Base-by-base conservation (phyloP, 2,113 vertebrate genomes). In the Psilopsiagon aymara region DNA sequence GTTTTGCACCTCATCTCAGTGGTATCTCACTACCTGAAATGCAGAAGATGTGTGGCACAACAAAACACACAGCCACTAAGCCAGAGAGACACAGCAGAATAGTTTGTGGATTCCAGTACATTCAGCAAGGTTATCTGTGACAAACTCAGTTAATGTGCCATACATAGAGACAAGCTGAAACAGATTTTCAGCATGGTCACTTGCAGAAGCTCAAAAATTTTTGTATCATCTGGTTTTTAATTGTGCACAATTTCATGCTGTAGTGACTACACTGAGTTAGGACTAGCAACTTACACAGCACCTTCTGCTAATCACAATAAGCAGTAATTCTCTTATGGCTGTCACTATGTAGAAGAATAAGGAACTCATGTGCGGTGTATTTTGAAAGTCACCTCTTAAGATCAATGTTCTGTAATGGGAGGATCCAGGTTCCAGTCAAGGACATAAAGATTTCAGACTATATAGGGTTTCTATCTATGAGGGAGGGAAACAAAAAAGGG, bases 91-190 rank as follows among this genome's bases (percentile, higher is more conserved):
- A 53, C 12, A 43, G 39, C 46, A 63, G 19, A 77, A 92, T 13
- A 82, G 46, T 11, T 25, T 79, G 49, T 70, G 71, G 62, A 90
- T 59, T 82, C 88, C 84, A 44, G 44, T 62, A 92, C 21, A 46
- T 85, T 62, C 67, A 85, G 78, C 29, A 57, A 91, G 62, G 57
- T 66, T 94, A 96, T 75, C 27, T 70, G 51, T 46, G 69, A 41
- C 57, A 57, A 96, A 90, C 80, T 94, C 92, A 95, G 60, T 93
- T 87, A 80, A 92, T 14, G 15, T 55, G 79, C 31, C 91, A 69
- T 55, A 94, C 49, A 41, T 15, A 73, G 10, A 76, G 59, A 66
- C 15, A 79, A 92, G 69, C 82, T 88, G 55, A 57, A 93, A 68
- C 2, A 69, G 33, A 84, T 92, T 93, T 93, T 52, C 82, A 86